phyloP scores from a whole-genome alignment of 2,797 vertebrate genomes.

The Rhyacichthys aspro region DNA sequence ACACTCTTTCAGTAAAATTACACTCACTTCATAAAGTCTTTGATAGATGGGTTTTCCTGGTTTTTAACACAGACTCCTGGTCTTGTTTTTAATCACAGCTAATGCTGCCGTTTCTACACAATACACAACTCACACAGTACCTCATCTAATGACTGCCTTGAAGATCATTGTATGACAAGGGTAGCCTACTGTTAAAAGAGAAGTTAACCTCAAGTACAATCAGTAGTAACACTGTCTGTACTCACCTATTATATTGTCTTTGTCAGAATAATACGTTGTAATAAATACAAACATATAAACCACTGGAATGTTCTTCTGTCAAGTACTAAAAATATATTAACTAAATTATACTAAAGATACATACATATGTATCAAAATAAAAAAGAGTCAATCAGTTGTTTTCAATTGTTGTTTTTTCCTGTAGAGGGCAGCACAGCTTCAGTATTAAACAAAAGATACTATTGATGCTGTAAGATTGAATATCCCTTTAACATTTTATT shows the following conservation, averaged over 20 bases:
- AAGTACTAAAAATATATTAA: background rate
- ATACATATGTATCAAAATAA: constrained; percentile 32
- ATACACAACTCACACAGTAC: background rate
- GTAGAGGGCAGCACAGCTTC: constrained; percentile 36
- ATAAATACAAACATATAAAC: constrained; percentile 1
- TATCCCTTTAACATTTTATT: background rate
- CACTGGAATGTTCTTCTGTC: constrained; percentile 2
- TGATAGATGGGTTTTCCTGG: constrained; percentile 30
- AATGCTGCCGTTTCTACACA: constrained; percentile 50
- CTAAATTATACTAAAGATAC: constrained; percentile 12
- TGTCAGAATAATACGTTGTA: constrained; percentile 21
- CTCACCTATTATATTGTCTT: constrained; percentile 14
- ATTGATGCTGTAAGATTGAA: too few species aligned
- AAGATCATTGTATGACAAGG: background rate
- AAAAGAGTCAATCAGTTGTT: constrained; percentile 12
- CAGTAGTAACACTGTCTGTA: constrained; percentile 10
- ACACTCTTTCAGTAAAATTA: constrained; percentile 1
- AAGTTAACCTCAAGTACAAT: constrained; percentile 17
- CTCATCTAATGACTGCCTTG: background rate
- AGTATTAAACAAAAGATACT: background rate
- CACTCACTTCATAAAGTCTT: background rate
- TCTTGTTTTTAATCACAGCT: constrained; percentile 45
- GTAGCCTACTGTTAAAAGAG: background rate
- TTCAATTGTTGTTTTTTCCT: constrained; percentile 19
- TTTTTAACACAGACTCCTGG: constrained; percentile 49